Percentiles rank a stretch among this genome's conserved stretches.
phyloP scores from a whole-genome alignment of 2,113 vertebrate genomes.

The Rhea pennata region DNA sequence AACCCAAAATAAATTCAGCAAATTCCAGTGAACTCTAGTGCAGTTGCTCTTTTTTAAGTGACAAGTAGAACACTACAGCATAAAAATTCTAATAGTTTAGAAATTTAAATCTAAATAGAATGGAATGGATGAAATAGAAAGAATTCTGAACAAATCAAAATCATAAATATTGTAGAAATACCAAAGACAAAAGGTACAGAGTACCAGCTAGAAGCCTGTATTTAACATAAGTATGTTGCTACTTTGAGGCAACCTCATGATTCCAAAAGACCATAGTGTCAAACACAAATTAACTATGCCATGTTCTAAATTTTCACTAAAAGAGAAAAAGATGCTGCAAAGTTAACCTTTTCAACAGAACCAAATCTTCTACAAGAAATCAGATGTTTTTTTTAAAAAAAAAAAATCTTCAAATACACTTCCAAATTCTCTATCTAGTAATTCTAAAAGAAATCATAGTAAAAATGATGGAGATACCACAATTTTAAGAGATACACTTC shows the following conservation, averaged over 20 bases:
- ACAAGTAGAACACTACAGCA: neutral
- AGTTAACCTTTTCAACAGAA: neutral
- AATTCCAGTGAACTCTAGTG: neutral
- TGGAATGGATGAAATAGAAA: neutral
- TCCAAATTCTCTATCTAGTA: neutral
- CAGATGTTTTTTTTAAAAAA: neutral
- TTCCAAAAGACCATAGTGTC: neutral
- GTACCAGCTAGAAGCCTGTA: neutral
- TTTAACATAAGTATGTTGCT: neutral
- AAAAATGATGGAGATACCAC: neutral
- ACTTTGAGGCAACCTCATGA: neutral
- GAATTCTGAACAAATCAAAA: neutral
- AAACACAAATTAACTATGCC: neutral
- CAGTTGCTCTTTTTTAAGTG: neutral
- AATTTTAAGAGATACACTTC: neutral
- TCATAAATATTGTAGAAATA: neutral
- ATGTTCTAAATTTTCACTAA: neutral
- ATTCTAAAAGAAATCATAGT: neutral
- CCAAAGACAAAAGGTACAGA: neutral
- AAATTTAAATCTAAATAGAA: neutral
- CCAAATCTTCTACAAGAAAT: neutral
- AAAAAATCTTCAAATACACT: neutral
- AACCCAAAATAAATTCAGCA: neutral
- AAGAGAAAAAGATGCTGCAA: neutral
- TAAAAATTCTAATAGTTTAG: neutral